Evolutionary conservation across 2,888 invertebrate species (phyloP), one percentile per base, ranked within the genome.

Genomic region (Xylocampa areola): DNA sequence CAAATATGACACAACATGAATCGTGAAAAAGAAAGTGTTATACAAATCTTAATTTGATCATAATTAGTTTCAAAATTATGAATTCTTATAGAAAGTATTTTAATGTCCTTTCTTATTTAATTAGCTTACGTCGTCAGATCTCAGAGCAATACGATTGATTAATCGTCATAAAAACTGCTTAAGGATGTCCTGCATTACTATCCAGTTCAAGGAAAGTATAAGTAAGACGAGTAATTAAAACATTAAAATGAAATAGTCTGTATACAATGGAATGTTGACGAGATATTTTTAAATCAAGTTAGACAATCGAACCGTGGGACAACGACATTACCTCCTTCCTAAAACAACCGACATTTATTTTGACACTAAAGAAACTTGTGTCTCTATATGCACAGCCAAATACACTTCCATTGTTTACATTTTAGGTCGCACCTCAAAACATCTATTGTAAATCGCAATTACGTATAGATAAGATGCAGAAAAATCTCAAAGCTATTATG

Each of bases 361-460:
- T n/a, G n/a, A 14, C 35, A 30, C 16, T n/a, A n/a, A n/a, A 62
- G 29, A 50, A 45, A 23, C 4, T 23, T 27, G 37, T 66, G n/a
- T n/a, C n/a, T n/a, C n/a, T n/a, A n/a, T 48, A 59, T 57, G 37
- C 49, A 50, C 6, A 45, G 7, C 35, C 45, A 50, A 66, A 65
- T 63, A 65, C 36, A 58, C 14, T 16, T 48, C 67, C 49, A 77
- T 77, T 77, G 79, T 78, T 61, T 69, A 60, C 53, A 64, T 68
- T 77, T 73, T 61, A 54, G 67, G 63, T 59, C 68, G 57, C 44
- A 65, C 16, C 33, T 58, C 40, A 58, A 52, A 60, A 73, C 65
- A 60, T 36, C 82, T 76, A 81, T 82, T 84, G 79, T 83, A 64
- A 68, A 65, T 68, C 41, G 49, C 65, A 78, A 79, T 79, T 77